Conservation (phyloP, 2,888 invertebrate genomes). For the Tanaodytes sp. region DNA sequence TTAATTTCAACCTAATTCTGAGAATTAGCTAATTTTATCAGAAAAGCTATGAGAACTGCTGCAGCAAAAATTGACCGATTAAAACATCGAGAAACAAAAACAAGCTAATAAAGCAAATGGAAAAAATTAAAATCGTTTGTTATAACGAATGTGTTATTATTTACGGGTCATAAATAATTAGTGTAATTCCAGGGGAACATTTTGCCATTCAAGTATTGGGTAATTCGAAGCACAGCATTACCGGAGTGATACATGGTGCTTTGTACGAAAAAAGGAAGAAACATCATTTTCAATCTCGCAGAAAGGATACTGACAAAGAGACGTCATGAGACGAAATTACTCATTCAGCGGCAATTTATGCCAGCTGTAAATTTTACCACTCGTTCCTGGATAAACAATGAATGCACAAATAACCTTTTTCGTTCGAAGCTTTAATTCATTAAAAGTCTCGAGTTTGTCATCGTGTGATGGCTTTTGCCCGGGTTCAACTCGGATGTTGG, state of each 20-base stretch:
- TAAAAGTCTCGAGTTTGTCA: slow-evolving; percentile 18
- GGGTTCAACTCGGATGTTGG: too few species aligned
- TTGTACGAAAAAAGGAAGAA: slow-evolving; percentile 6
- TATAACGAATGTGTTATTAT: neutral
- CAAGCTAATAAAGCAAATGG: too few species aligned
- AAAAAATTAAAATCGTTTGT: too few species aligned
- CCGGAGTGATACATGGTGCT: neutral
- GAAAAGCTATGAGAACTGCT: too few species aligned
- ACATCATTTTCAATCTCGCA: slow-evolving; percentile 12
- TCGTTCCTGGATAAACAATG: neutral
- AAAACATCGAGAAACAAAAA: too few species aligned
- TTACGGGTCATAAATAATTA: neutral
- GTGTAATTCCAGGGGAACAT: neutral
- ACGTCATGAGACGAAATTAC: slow-evolving; percentile 4
- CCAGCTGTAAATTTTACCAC: slow-evolving; percentile 7
- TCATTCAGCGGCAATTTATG: slow-evolving; percentile 18
- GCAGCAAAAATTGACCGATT: too few species aligned
- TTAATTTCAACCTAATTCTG: too few species aligned
- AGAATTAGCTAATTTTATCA: too few species aligned
- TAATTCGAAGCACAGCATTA: neutral
- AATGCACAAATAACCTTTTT: slow-evolving; percentile 18
- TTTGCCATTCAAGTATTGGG: neutral
- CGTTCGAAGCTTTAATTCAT: slow-evolving; percentile 24
- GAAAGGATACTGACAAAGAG: slow-evolving; percentile 3
- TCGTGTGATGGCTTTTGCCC: too few species aligned